These are phyloP conservation scores for Teleiodes luculella DNA, from an alignment of 2,888 invertebrate genomes.

Conservation along the genomic window DNA sequence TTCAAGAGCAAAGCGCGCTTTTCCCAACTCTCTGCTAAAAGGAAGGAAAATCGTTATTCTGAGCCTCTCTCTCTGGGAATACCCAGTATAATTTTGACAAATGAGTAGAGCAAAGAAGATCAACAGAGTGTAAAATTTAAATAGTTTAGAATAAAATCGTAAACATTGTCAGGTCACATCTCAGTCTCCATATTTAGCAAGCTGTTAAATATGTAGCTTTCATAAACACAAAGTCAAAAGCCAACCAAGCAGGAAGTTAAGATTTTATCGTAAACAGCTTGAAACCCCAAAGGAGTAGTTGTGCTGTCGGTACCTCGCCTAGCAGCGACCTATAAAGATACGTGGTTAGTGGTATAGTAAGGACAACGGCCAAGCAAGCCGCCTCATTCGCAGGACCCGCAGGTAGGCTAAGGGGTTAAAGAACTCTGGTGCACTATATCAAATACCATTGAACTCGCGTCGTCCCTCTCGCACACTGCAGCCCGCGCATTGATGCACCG, in stretches of 20 bases:
- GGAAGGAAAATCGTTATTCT: no score
- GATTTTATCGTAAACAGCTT: background rate
- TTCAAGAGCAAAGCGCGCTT: no score
- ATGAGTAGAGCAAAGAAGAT: no score
- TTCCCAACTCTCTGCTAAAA: no score
- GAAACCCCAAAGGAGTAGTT: constrained; percentile 1
- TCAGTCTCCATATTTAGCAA: background rate
- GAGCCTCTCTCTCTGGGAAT: no score
- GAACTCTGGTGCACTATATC: constrained; percentile 78
- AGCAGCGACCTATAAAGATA: constrained; percentile 74
- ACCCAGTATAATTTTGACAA: no score
- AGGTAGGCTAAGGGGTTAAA: constrained; percentile 79
- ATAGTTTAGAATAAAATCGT: no score
- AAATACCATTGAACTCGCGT: constrained; percentile 77
- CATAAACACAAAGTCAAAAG: background rate
- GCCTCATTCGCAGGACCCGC: constrained; percentile 77
- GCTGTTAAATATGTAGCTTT: no score
- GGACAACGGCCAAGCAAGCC: constrained; percentile 75
- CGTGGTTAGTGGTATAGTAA: constrained; percentile 70
- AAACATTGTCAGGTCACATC: no score
- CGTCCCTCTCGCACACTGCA: constrained; percentile 63
- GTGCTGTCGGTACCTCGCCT: constrained; percentile 54
- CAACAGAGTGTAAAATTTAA: no score
- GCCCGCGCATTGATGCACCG: constrained; percentile 62
- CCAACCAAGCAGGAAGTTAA: background rate